Evolutionary conservation across 2,888 invertebrate genomes (phyloP).

Genomic region (Coleophora flavipennella): DNA sequence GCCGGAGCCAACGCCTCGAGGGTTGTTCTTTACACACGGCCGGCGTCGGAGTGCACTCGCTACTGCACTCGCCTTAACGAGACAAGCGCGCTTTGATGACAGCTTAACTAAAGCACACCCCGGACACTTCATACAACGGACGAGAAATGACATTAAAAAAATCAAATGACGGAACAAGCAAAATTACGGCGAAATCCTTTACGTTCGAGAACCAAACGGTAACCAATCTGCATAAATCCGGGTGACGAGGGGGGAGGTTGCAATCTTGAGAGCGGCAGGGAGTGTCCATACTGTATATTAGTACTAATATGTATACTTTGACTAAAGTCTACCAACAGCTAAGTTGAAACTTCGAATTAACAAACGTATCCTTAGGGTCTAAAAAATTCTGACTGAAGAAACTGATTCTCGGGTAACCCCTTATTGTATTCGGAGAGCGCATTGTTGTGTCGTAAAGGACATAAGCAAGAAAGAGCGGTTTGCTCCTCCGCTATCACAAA

Average conservation of each 20-base stretch:
- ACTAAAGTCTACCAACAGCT: slow-evolving; percentile 36
- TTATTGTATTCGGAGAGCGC: slow-evolving; percentile 55
- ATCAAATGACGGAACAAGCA: too few relatives aligned
- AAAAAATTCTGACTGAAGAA: too few relatives aligned
- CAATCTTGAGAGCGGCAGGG: too few relatives aligned
- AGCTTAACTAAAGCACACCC: slow-evolving; percentile 36
- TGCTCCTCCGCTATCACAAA: slow-evolving; percentile 59
- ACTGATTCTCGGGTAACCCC: slow-evolving; percentile 43
- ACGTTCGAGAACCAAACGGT: too few relatives aligned
- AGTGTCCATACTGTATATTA: too few relatives aligned
- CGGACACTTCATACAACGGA: too few relatives aligned
- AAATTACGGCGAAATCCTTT: too few relatives aligned
- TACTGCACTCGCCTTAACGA: slow-evolving; percentile 53
- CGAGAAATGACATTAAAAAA: too few relatives aligned
- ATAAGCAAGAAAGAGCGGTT: slow-evolving; percentile 46
- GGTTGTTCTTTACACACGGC: slow-evolving; percentile 61
- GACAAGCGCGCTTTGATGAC: slow-evolving; percentile 56
- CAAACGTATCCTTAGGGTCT: too few relatives aligned
- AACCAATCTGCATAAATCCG: too few relatives aligned
- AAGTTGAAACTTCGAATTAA: slow-evolving; percentile 23
- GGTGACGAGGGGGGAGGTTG: too few relatives aligned
- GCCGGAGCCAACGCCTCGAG: slow-evolving; percentile 38
- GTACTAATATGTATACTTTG: too few relatives aligned
- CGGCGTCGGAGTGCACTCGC: slow-evolving; percentile 56
- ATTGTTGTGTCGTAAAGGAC: slow-evolving; percentile 59